Conservation (phyloP, 2,113 vertebrate genomes). For the Esox niger region DNA sequence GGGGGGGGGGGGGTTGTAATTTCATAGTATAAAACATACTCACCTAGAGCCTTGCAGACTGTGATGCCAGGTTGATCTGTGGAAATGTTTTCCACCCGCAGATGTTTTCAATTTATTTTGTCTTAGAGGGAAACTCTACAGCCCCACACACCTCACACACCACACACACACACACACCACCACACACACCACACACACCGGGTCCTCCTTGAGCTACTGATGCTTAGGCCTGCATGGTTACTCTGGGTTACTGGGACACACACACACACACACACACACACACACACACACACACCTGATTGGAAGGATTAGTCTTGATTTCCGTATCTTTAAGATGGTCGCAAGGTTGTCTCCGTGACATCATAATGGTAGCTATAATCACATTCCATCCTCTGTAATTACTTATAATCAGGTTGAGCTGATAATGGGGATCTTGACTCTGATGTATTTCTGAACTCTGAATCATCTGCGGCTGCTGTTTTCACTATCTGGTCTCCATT, state of each 20-base stretch:
- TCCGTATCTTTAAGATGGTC: too few species aligned
- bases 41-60: not conserved
- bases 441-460: not conserved
- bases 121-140: constrained; percentile 10
- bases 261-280: not conserved
- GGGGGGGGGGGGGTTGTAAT: not conserved
- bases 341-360: too few species aligned
- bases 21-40: not conserved
- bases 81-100: constrained; percentile 51
- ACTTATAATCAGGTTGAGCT: not conserved
- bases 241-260: not conserved
- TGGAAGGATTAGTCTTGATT: too few species aligned
- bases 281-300: too few species aligned
- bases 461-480: not conserved
- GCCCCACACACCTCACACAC: not conserved
- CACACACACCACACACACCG: not conserved
- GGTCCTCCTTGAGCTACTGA: too few species aligned
- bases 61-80: constrained; percentile 28
- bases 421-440: not conserved
- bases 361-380: too few species aligned
- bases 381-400: not conserved
- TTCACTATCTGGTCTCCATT: too few species aligned
- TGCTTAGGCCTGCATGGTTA: too few species aligned
- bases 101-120: constrained; percentile 55
- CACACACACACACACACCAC: too few species aligned